These are phyloP conservation scores for Felis catus DNA, from an alignment of 2,113 vertebrate genomes.

Conservation along the genomic window DNA sequence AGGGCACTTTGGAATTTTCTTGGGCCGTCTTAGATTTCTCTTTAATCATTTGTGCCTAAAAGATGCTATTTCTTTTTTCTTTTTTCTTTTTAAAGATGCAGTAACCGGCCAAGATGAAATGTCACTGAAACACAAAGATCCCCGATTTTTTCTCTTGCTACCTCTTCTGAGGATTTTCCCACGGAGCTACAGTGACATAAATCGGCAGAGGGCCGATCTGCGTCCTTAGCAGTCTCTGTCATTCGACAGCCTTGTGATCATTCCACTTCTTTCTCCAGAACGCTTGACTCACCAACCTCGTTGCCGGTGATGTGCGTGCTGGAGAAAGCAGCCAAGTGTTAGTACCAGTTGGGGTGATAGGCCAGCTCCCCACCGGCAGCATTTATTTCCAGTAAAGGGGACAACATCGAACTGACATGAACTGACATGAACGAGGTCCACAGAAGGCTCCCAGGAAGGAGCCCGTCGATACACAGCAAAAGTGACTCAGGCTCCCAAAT, in stretches of 20 bases:
- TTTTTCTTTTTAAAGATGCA: constrained; percentile 2
- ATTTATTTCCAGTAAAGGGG: constrained; percentile 78
- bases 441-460: neutral
- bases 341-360: constrained; percentile 29
- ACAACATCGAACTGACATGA: neutral
- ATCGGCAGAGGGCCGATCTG: constrained; percentile 73
- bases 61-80: neutral
- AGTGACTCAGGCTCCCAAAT: neutral
- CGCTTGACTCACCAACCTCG: constrained; percentile 77
- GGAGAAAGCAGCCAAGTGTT: constrained; percentile 52
- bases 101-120: neutral
- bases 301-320: constrained; percentile 77
- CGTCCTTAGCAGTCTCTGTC: constrained; percentile 77
- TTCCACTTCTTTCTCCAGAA: constrained; percentile 79
- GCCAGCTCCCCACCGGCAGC: constrained; percentile 63
- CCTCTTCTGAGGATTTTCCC: constrained; percentile 71
- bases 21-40: neutral
- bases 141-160: neutral
- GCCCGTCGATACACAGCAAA: constrained; percentile 6
- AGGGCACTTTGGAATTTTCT: neutral
- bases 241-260: constrained; percentile 72
- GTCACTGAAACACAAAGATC: neutral
- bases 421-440: neutral
- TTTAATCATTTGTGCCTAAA: constrained; percentile 59
- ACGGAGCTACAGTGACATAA: constrained; percentile 64